Base-by-base conservation (phyloP, 2,888 invertebrate genomes). In the Tinea semifulvella region DNA sequence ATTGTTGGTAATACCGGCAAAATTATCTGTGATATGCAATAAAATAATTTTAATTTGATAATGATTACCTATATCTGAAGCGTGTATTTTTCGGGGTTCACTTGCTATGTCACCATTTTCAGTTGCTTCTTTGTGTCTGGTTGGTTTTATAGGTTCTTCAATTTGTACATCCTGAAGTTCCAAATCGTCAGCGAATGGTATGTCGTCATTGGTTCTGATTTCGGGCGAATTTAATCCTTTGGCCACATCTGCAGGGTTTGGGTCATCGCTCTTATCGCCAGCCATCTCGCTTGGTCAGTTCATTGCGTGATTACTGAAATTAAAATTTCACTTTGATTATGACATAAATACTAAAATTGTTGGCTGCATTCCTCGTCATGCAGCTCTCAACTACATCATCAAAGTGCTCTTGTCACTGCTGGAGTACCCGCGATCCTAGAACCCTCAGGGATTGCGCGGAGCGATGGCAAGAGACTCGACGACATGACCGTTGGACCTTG, bases 211-310 rank as follows among this genome's bases (percentile, higher is more conserved):
- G 10, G 38, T 43, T 48, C 49, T 53, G 25, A 72, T 53, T 60
- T 75, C 76, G 13, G 68, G 68, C 2, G 77, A 76, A 46, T 69
- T 77, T 2, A 79, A 61, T n/a, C 72, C 72, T 61, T 65, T 63
- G 48, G 68, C 63, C 44, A 68, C 40, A 14, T 13, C 17, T 4
- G 38, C 18, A 40, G 40, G 22, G 17, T 48, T 56, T 56, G 43
- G 54, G 46, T 0, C 49, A 47, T 49, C 55, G 51, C 48, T 47
- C 50, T 49, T 46, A 43, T 51, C 49, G 51, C 55, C 55, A 47
- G 63, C 69, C 72, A 72, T 68, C 13, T 31, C 13, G 11, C n/a
- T 13, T 31, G 13, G 10, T 40, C 40, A 40, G 22, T 22, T 40
- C 40, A 40, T 40, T 40, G n/a, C 22, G 20, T 8, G 11, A 4